Conservation (phyloP, 2,888 invertebrate genomes). For the Melanchra persicariae region DNA sequence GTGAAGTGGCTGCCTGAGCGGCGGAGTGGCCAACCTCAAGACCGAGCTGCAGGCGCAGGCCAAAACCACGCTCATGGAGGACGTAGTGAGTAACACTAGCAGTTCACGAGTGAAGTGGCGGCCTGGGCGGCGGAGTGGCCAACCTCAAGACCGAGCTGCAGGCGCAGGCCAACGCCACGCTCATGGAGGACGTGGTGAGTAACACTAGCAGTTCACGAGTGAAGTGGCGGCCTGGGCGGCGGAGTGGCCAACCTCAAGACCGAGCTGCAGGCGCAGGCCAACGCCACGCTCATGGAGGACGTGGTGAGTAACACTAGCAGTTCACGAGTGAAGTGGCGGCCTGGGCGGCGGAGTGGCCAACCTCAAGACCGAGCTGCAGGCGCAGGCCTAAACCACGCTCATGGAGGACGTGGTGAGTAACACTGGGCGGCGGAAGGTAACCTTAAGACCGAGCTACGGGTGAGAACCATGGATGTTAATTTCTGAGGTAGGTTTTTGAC, state of each 20-base stretch:
- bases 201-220: constrained; percentile 27
- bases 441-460: no score
- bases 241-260: constrained; percentile 97
- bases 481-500: no score
- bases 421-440: constrained; percentile 95
- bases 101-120: constrained; percentile 90
- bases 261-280: constrained; percentile 89
- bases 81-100: no score
- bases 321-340: constrained; percentile 91
- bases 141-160: constrained; percentile 95
- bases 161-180: constrained; percentile 79
- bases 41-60: no score
- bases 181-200: constrained; percentile 66
- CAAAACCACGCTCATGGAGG: no score
- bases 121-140: constrained; percentile 97
- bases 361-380: constrained; percentile 93
- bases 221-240: constrained; percentile 96
- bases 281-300: constrained; percentile 71
- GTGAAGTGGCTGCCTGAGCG: no score
- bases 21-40: no score
- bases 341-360: constrained; percentile 98
- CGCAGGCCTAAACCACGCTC: constrained; percentile 79
- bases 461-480: no score
- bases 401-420: constrained; percentile 62
- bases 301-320: constrained; percentile 42